Conservation (phyloP, 2,113 vertebrate genomes). For the Neomonachus schauinslandi region DNA sequence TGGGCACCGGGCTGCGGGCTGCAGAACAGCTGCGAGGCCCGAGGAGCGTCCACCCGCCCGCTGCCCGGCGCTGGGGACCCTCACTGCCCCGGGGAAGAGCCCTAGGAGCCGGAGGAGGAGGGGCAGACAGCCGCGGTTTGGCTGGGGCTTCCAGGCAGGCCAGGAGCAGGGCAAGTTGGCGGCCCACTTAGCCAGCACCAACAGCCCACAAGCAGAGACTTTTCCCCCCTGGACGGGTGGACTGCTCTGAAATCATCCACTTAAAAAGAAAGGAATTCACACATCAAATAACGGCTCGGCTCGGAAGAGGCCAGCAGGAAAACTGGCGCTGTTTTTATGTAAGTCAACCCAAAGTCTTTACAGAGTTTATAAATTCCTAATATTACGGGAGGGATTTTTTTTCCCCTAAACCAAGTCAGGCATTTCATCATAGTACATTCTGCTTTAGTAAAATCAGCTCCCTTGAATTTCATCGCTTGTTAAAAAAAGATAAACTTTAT, state of each 20-base stretch:
- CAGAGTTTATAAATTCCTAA: conserved; percentile 45
- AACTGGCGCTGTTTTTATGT: conserved; percentile 33
- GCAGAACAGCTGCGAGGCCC: conserved; percentile 90
- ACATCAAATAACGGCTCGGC: background rate
- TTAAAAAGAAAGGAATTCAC: conserved; percentile 11
- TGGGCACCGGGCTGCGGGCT: conserved; percentile 76
- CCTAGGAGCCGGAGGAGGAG: conserved; percentile 59
- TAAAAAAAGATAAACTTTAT: conserved; percentile 92
- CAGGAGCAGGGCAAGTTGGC: background rate
- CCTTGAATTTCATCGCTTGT: conserved; percentile 83
- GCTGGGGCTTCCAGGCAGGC: background rate
- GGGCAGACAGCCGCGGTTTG: background rate
- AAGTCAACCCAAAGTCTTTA: conserved; percentile 7
- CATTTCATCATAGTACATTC: conserved; percentile 4
- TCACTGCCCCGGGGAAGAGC: conserved; percentile 83
- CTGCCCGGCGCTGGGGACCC: conserved; percentile 78
- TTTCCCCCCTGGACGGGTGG: background rate
- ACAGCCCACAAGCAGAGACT: background rate
- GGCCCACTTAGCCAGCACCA: background rate
- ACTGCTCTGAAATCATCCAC: background rate
- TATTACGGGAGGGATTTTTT: conserved; percentile 43
- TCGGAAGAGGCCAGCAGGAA: background rate
- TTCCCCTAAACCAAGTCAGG: conserved; percentile 29
- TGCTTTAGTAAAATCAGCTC: conserved; percentile 84
- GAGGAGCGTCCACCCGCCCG: conserved; percentile 50